These are phyloP conservation scores for Dolichotis patagonum DNA, from an alignment of 2,113 vertebrate species.

Conservation along the genomic window DNA sequence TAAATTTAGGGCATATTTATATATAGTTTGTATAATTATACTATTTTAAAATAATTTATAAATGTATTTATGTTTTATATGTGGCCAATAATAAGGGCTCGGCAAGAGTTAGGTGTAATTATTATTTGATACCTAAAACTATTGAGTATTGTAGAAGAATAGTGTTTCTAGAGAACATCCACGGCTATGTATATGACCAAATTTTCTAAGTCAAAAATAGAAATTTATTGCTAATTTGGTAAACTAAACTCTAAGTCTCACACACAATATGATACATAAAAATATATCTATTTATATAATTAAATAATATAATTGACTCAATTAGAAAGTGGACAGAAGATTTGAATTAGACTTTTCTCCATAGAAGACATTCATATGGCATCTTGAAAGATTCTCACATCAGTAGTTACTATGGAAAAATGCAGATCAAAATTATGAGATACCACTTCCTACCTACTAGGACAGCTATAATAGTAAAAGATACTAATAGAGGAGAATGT, in stretches of 20 bases:
- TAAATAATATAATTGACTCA: neutral
- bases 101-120: neutral
- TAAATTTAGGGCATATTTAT: neutral
- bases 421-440: constrained; percentile 40
- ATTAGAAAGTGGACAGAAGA: constrained; percentile 33
- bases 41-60: neutral
- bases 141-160: neutral
- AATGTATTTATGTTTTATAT: neutral
- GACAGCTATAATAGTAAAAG: constrained; percentile 25
- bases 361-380: neutral
- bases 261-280: neutral
- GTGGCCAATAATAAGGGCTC: neutral
- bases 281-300: neutral
- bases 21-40: neutral
- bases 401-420: constrained; percentile 43
- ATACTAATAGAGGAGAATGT: neutral
- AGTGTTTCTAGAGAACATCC: neutral
- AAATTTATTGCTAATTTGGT: constrained; percentile 20
- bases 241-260: constrained; percentile 4
- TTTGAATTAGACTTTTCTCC: neutral
- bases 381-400: constrained; percentile 32
- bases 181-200: neutral
- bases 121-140: neutral
- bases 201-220: constrained; percentile 43
- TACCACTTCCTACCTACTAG: neutral